A percentile compares a stretch with the other conserved stretches of the same genome.
Conservation (phyloP, 2,113 vertebrate species). For the Malurus alboscapulatus region DNA sequence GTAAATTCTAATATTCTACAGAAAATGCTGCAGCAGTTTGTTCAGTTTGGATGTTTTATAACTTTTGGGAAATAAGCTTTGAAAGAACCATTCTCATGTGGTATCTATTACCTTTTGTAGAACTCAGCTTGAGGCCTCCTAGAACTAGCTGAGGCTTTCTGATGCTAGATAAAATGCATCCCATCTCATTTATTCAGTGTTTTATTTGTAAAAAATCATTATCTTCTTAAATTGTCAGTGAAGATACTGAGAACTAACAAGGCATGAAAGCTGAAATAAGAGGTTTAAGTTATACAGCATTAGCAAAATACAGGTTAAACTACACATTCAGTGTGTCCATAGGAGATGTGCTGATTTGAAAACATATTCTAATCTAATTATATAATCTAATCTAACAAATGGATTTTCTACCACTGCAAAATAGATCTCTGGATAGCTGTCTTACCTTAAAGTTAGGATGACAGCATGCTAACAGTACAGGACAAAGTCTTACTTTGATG, state of each 20-base stretch:
- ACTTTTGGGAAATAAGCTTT: neutral
- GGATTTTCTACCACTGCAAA: neutral
- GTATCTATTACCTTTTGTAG: rapidly evolving
- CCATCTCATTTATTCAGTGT: neutral
- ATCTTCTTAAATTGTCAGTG: neutral
- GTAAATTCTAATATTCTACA: neutral
- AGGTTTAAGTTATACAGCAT: neutral
- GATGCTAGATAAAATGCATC: neutral
- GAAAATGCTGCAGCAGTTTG: neutral
- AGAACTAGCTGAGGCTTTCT: neutral
- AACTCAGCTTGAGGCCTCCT: neutral
- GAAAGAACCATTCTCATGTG: neutral
- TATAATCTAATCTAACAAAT: neutral
- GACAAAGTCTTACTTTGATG: neutral
- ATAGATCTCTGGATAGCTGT: neutral
- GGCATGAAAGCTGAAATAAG: neutral
- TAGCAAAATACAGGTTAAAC: neutral
- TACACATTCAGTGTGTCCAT: rapidly evolving
- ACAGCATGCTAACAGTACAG: neutral
- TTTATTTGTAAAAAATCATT: neutral
- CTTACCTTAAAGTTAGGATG: neutral
- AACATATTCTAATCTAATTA: neutral
- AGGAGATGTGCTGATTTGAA: neutral
- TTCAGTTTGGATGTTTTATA: neutral
- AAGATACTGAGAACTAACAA: neutral